Evolutionary conservation across 92 coral and sea anemone genomes (phyloP).

Genomic region (Phymanthus crucifer): DNA sequence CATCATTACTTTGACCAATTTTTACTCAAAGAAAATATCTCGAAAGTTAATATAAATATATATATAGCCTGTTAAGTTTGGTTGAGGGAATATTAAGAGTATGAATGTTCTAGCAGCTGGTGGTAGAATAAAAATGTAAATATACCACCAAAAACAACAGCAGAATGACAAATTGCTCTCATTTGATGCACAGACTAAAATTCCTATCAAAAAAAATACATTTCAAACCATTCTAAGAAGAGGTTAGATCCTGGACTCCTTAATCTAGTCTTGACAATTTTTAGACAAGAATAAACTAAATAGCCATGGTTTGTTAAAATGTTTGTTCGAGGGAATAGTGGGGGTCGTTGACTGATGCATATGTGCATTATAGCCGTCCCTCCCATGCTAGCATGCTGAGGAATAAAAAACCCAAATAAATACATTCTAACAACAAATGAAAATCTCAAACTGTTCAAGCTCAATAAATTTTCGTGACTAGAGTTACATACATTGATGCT

Average conservation of each 20-base stretch:
- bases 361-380: background rate
- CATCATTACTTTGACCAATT: background rate
- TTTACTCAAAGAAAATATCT: background rate
- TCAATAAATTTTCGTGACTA: slow-evolving; percentile 4
- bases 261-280: background rate
- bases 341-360: slow-evolving; percentile 14
- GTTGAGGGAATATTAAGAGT: slow-evolving; percentile 3
- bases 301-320: slow-evolving; percentile 11
- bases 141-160: slow-evolving; percentile 9
- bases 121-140: slow-evolving; percentile 23
- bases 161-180: background rate
- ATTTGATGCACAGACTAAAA: background rate
- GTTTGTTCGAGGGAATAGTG: background rate
- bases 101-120: slow-evolving; percentile 18
- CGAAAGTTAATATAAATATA: background rate
- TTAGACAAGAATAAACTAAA: slow-evolving; percentile 18
- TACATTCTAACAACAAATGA: background rate
- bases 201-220: background rate
- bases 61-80: background rate
- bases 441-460: slow-evolving; percentile 18
- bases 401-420: background rate
- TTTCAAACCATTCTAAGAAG: background rate
- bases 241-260: background rate
- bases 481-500: background rate
- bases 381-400: slow-evolving; percentile 20